Evolutionary conservation across 2,797 vertebrate genomes (phyloP).

Genomic region (Parotocinclus haroldoi): DNA sequence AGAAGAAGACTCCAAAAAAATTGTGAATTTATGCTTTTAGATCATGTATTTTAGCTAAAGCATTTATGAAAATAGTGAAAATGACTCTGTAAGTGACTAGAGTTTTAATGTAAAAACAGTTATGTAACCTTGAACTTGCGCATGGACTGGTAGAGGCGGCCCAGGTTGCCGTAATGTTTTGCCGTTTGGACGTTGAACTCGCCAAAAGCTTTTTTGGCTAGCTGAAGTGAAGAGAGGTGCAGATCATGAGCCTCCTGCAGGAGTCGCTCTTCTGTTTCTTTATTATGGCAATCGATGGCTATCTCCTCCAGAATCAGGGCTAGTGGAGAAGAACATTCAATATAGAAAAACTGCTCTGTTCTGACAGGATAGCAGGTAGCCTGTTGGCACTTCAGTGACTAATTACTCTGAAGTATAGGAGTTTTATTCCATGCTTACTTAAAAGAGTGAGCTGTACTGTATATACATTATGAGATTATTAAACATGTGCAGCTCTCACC

Average conservation of each 20-base stretch:
- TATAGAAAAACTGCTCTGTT: no score
- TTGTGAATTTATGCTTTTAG: no score
- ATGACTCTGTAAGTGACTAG: no score
- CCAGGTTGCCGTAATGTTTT: constrained; percentile 98
- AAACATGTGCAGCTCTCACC: constrained; percentile 64
- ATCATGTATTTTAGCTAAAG: no score
- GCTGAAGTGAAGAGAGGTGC: constrained; percentile 93
- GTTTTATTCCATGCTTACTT: no score
- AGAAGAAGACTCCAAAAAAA: no score
- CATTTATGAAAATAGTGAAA: no score
- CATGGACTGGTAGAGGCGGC: constrained; percentile 98
- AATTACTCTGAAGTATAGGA: no score
- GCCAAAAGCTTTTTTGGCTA: constrained; percentile 97
- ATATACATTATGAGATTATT: no score
- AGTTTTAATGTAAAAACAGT: not conserved
- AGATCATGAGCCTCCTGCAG: constrained; percentile 97
- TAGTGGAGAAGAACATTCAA: constrained; percentile 55
- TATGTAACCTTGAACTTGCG: constrained; percentile 92
- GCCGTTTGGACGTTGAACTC: constrained; percentile 99
- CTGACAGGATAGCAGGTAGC: no score
- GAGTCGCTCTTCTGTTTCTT: constrained; percentile 95
- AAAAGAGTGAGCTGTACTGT: no score
- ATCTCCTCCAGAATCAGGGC: constrained; percentile 98
- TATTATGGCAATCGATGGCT: constrained; percentile 98
- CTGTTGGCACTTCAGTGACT: no score